These are phyloP conservation scores for Odocoileus hemionus DNA, from an alignment of 2,113 vertebrate species.

Conservation along the genomic window DNA sequence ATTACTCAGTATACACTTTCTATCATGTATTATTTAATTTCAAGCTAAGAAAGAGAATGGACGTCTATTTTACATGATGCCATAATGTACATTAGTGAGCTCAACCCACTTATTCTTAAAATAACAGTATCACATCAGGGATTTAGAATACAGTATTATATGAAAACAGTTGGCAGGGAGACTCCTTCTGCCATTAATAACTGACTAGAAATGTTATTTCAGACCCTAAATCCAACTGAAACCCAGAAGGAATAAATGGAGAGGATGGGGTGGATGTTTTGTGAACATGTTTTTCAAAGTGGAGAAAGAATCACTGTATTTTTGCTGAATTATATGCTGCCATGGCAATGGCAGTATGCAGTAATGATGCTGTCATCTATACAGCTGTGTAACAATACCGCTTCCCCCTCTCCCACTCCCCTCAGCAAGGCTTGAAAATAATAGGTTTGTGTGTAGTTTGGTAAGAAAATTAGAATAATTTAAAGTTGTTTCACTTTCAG, in stretches of 20 bases:
- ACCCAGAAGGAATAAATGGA: constrained; percentile 59
- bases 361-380: constrained; percentile 44
- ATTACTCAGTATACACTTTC: constrained; percentile 45
- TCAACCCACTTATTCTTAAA: constrained; percentile 68
- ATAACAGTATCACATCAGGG: constrained; percentile 68
- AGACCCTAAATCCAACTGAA: constrained; percentile 62
- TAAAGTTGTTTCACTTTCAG: constrained; percentile 58
- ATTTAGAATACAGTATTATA: constrained; percentile 67
- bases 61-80: constrained; percentile 57
- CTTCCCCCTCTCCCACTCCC: background rate
- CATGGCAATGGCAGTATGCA: constrained; percentile 40
- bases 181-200: constrained; percentile 61
- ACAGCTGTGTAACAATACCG: constrained; percentile 56
- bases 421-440: constrained; percentile 56
- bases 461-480: constrained; percentile 69
- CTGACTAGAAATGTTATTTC: constrained; percentile 54
- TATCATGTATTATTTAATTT: constrained; percentile 64
- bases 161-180: constrained; percentile 53
- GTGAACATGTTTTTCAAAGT: constrained; percentile 53
- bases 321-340: constrained; percentile 65
- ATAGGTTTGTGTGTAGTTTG: constrained; percentile 61
- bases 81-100: constrained; percentile 65
- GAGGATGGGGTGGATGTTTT: constrained; percentile 41
- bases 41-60: constrained; percentile 29
- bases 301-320: constrained; percentile 55